Conservation (phyloP, 2,797 vertebrate genomes). For the Oreortyx pictus region DNA sequence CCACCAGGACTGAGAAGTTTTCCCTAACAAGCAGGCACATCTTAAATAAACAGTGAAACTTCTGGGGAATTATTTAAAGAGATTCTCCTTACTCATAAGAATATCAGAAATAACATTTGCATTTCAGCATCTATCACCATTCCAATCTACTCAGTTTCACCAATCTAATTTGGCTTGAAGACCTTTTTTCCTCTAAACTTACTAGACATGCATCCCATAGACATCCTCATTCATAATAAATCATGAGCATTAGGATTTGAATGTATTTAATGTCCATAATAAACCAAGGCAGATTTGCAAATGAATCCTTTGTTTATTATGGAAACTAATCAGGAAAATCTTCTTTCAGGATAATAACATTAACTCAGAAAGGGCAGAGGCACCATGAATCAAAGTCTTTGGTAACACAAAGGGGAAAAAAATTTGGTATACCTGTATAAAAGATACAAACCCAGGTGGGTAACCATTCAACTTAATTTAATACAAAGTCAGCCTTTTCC, state of each 20-base stretch:
- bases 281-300: constrained; percentile 25
- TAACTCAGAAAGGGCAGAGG: not conserved
- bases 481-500: not conserved
- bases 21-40: constrained; percentile 54
- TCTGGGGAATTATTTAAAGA: constrained; percentile 20
- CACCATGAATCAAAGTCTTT: not conserved
- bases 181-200: not conserved
- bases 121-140: constrained; percentile 47
- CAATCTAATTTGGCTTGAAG: not conserved
- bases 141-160: not conserved
- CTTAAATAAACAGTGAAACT: constrained; percentile 51
- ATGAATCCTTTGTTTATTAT: constrained; percentile 29
- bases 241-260: not conserved
- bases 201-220: not conserved
- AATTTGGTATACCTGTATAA: not conserved
- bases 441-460: not conserved
- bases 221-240: not conserved
- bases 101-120: constrained; percentile 53
- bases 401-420: not conserved
- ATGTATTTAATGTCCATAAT: not conserved
- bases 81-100: constrained; percentile 42
- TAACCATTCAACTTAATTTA: not conserved
- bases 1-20: constrained; percentile 31
- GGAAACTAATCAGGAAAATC: constrained; percentile 29
- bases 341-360: not conserved